Conservation (phyloP, 2,113 vertebrate species). For the Scatophagus argus region DNA sequence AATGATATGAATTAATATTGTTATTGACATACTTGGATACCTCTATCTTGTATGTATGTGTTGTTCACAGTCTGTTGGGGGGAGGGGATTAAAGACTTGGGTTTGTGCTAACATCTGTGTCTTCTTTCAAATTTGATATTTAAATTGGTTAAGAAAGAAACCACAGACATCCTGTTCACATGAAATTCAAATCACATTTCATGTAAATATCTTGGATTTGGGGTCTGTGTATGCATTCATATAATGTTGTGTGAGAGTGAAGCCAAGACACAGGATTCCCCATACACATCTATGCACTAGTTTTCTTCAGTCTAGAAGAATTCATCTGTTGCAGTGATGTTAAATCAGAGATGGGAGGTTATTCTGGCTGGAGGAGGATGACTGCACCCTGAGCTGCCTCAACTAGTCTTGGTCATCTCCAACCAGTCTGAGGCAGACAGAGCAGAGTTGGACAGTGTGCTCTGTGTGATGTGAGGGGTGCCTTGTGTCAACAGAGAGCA, state of each 20-base stretch:
- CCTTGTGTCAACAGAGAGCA: slow-evolving; percentile 63
- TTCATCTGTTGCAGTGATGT: neutral
- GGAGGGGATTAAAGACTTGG: slow-evolving; percentile 79
- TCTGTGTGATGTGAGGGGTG: neutral
- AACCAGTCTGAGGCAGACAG: slow-evolving; percentile 55
- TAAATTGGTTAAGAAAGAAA: neutral
- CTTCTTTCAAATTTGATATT: neutral
- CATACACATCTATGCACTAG: neutral
- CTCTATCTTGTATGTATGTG: slow-evolving; percentile 76
- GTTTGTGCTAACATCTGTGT: slow-evolving; percentile 59
- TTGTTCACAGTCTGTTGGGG: slow-evolving; percentile 74
- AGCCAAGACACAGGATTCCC: neutral
- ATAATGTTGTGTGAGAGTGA: slow-evolving; percentile 13
- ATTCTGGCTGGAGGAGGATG: slow-evolving; percentile 16
- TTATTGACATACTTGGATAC: slow-evolving; percentile 82
- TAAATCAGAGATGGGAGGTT: neutral
- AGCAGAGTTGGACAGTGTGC: slow-evolving; percentile 5
- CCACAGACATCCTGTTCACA: neutral
- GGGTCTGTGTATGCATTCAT: neutral
- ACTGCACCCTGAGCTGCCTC: slow-evolving; percentile 12
- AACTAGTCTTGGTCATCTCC: slow-evolving; percentile 40
- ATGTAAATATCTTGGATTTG: slow-evolving; percentile 15
- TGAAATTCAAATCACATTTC: slow-evolving; percentile 31
- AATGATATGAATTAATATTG: slow-evolving; percentile 81
- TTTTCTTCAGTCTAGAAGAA: neutral